Evolutionary conservation across 2,888 invertebrate genomes (phyloP), one percentile per base, ranked within the genome.

Genomic region (Scelioninae gen. 1): DNA sequence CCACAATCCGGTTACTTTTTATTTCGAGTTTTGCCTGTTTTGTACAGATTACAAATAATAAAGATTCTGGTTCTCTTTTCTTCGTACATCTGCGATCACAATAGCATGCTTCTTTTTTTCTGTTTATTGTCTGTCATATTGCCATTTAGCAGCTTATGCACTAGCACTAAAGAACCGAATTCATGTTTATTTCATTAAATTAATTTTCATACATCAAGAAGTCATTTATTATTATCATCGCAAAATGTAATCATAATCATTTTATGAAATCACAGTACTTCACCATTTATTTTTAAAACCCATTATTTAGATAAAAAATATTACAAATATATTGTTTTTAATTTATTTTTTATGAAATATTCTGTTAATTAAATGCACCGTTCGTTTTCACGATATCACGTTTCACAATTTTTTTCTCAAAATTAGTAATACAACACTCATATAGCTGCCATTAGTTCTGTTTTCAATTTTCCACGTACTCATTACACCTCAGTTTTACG

Each of bases 1-100:
- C n/a, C 49, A 63, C 16, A 80, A 74, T 80, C 75, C 68, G 80
- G 80, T 75, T 80, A 80, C 80, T 80, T 80, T 80, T 80, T 40
- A 75, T 80, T 80, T 80, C 69, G 80, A 75, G 13, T 68, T 62
- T 66, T 66, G 79, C 45, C 65, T 49, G 56, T 55, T 71, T 63
- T 55, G 55, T 62, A 69, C 51, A 80, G 29, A 80, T 51, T 51
- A 55, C 29, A 56, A 69, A 62, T 65, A 80, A 74, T 63, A 66
- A 60, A 31, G 47, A 55, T 60, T 63, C 47, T 80, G 47, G 29
- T 68, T 66, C 55, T 63, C 32, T 77, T 66, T 66, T 62, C 62
- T 63, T 53, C 62, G 38, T 72, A 53, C 68, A 63, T 63, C 34
- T 71, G 38, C 71, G 23, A 71, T 81, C 75, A 74, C 40, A 60